Conservation (phyloP, 2,113 vertebrate species). For the Solenodon paradoxus region DNA sequence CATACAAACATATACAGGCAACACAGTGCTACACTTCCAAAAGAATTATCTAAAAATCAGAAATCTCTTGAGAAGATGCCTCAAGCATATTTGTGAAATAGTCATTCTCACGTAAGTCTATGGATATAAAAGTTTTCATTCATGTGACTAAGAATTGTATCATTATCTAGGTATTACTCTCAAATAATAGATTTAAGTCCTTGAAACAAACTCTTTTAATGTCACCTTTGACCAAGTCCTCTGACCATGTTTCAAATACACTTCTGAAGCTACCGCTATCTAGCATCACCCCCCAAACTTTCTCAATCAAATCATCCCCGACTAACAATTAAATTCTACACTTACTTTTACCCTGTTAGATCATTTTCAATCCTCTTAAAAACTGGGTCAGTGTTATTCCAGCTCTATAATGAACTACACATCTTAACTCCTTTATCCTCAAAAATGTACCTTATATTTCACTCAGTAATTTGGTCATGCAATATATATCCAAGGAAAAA, state of each 20-base stretch:
- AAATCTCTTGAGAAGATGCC: background rate
- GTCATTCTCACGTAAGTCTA: background rate
- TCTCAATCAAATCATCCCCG: background rate
- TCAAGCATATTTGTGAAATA: background rate
- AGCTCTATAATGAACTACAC: background rate
- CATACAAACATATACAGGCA: background rate
- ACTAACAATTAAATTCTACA: background rate
- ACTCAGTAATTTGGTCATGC: background rate
- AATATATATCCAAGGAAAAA: background rate
- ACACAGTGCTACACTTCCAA: background rate
- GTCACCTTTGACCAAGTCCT: background rate
- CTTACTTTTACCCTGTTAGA: background rate
- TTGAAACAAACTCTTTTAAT: background rate
- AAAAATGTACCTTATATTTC: background rate
- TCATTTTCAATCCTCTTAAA: background rate
- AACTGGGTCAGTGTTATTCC: background rate
- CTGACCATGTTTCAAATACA: background rate
- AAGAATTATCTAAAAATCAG: background rate
- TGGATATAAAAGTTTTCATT: background rate
- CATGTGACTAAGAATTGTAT: background rate
- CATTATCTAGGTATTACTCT: background rate
- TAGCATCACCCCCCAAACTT: background rate
- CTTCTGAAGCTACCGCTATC: background rate
- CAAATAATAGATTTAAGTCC: background rate
- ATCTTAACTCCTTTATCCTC: background rate